Base-by-base conservation (phyloP, 2,888 invertebrate genomes). In the Piscicola geometra region DNA sequence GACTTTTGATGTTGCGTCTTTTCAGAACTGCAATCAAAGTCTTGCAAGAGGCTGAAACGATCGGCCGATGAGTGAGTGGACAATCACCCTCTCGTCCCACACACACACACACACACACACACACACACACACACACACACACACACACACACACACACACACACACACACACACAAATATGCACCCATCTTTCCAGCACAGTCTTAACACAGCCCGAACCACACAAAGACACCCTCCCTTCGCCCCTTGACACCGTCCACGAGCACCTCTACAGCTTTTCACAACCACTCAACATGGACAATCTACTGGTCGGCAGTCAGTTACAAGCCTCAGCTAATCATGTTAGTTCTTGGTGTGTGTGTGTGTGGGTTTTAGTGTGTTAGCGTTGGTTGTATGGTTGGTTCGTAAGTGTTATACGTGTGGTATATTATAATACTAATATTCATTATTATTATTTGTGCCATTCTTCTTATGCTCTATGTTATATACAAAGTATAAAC, bases 201-300 rank as follows among this genome's bases (percentile, higher is more conserved):
- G n/a, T 56, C 9, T n/a, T 18, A n/a, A 56, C 60, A 25, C 60
- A 56, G 60, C 60, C 60, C 5, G 50, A 47, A 21, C 50, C 50
- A 47, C 50, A 47, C 12, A 9, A 47, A 47, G 50, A 47, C 50
- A 9, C 9, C 50, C 9, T 15, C 50, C 21, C 60, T 56, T 21
- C 5, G n/a, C 21, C 5, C 3, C 21, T 56, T 3, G 12, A 56
- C 3, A 25, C 60, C 21, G 21, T 3, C 60, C 9, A 47, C 21
- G 50, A 47, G 12, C 12, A 15, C 12, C 50, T 21, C 21, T 47
- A 47, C 80, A 90, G 91, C 82, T 93, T 92, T 88, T 94, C 95
- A 41, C 95, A 95, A 86, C 94, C 95, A 0, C 90, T 90, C 52
- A 89, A 90, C 81, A 88, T 92, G 77, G 93, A 93, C 81, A 91